phyloP scores from a whole-genome alignment of 2,797 vertebrate species.

The Glossophaga mutica region DNA sequence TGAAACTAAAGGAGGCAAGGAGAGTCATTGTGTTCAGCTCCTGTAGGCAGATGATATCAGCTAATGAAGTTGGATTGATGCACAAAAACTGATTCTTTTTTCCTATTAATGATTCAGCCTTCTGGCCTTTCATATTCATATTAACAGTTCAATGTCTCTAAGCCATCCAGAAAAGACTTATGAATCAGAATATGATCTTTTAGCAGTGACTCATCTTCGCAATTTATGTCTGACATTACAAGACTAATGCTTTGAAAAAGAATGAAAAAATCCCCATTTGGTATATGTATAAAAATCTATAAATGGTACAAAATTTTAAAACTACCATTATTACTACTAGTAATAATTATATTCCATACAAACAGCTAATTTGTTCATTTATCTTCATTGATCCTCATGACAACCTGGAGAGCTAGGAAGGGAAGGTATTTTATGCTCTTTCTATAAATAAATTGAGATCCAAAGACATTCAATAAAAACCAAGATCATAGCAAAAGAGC shows the following conservation, averaged over 20 bases:
- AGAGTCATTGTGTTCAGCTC: neutral
- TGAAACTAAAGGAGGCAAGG: neutral
- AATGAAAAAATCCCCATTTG: neutral
- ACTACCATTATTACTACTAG: neutral
- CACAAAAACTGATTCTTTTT: neutral
- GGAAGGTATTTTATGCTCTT: neutral
- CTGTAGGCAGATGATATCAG: neutral
- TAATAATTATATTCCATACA: neutral
- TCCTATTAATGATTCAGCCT: neutral
- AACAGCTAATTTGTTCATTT: neutral
- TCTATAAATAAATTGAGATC: slow-evolving; percentile 8
- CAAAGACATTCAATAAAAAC: neutral
- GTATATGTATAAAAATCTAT: neutral
- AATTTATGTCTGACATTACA: slow-evolving; percentile 19
- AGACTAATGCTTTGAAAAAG: slow-evolving; percentile 18
- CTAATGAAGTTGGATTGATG: neutral
- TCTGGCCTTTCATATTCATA: slow-evolving; percentile 13
- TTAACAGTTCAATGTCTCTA: slow-evolving; percentile 20
- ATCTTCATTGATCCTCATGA: neutral
- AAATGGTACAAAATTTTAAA: neutral
- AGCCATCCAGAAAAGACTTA: slow-evolving; percentile 21
- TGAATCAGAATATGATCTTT: slow-evolving; percentile 31
- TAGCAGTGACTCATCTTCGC: slow-evolving; percentile 36
- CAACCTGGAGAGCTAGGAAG: neutral
- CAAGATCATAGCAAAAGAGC: neutral